These are phyloP conservation scores for Megaustenia siamemsis DNA, from an alignment of 2,888 invertebrate species.

Conservation along the genomic window DNA sequence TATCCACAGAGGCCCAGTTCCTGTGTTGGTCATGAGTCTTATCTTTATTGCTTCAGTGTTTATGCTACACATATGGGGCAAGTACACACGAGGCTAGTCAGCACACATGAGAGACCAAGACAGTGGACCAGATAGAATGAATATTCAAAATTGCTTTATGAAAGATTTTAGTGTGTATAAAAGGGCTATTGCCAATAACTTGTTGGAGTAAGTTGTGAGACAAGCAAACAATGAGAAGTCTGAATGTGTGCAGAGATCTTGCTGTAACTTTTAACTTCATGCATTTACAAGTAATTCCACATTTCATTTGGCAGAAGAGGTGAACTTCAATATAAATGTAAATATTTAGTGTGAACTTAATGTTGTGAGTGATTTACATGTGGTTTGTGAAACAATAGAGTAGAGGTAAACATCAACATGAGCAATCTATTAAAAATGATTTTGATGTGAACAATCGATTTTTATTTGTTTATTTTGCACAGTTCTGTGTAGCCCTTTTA, in stretches of 20 bases:
- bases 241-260: not conserved
- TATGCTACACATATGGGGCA: slow-evolving; percentile 99
- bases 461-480: no score
- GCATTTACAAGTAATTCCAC: not conserved
- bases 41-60: slow-evolving; percentile 99
- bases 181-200: not conserved
- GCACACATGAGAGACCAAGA: not conserved
- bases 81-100: slow-evolving; percentile 82
- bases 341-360: not conserved
- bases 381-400: not conserved
- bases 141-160: not conserved
- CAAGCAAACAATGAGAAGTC: not conserved
- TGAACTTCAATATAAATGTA: not conserved
- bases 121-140: not conserved
- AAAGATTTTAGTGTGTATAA: not conserved
- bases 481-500: no score
- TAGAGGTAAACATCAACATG: not conserved
- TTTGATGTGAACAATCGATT: not conserved
- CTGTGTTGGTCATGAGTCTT: slow-evolving; percentile 98
- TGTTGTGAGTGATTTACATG: not conserved
- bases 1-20: slow-evolving; percentile 90
- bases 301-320: not conserved
- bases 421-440: not conserved
- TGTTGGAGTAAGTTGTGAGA: not conserved
- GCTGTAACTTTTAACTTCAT: not conserved